Evolutionary conservation across 2,888 invertebrate species (phyloP), one percentile per base, ranked within the genome.

Genomic region (Caenorhabditis auriculariae): DNA sequence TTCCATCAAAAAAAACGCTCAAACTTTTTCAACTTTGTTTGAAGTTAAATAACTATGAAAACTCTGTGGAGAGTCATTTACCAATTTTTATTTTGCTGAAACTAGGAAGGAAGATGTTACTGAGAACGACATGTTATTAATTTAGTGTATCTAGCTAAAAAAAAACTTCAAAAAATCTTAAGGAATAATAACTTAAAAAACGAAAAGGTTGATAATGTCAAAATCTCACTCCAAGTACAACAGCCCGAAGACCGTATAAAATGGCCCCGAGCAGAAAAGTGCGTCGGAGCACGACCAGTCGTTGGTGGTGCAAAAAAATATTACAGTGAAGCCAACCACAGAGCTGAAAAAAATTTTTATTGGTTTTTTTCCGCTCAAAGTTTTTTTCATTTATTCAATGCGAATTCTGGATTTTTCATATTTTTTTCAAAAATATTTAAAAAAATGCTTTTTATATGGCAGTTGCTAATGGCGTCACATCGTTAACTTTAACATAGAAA

Each of bases 221-320:
- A 15, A 48, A 29, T 37, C 44, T 12, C n/a, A 56, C 59, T 5
- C 66, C 66, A 12, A 69, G 52, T 26, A 69, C 60, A 26, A 67
- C 62, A 12, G 69, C 69, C 7, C 69, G 51, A 6, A 69, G 54
- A 4, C 73, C 74, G 57, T 72, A 78, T 68, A 80, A 62, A 26
- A 77, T 74, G 19, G 75, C 76, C 21, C 77, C 80, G 17, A 81
- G 57, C 12, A 80, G 59, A 48, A 77, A 78, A 17, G 75, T 69
- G 24, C 81, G 66, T n/a, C 81, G 60, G n/a, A 80, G 60, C 19
- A 79, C 75, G 45, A 75, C 69, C 64, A 74, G 57, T 15, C 79
- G 60, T 28, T 78, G 64, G 26, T 71, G 68, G 54, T 81, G 80
- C 4, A 81, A 59, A n/a, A 77, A 60, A 9, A 79, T 75, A n/a